These are phyloP conservation scores for Eulimnadia texana DNA, from an alignment of 1,140 invertebrate genomes.

Conservation along the genomic window DNA sequence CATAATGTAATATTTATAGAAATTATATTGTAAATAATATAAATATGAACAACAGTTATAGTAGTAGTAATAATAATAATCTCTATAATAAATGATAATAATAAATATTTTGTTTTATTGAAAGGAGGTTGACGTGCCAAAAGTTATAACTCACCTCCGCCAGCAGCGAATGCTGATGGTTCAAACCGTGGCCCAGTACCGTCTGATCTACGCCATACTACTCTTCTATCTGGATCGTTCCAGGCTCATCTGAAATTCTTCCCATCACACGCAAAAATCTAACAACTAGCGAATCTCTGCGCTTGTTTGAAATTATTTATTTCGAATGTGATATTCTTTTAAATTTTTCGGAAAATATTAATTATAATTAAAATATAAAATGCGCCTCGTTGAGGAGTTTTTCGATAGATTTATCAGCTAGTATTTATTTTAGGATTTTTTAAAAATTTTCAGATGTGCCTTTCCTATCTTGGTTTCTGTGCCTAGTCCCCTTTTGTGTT, in stretches of 20 bases:
- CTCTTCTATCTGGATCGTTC: slow-evolving; percentile 73
- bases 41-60: too few relatives aligned
- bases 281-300: background rate
- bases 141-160: slow-evolving; percentile 54
- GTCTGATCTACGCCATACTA: slow-evolving; percentile 70
- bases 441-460: too few relatives aligned
- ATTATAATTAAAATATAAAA: background rate
- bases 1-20: too few relatives aligned
- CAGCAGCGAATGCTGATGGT: slow-evolving; percentile 73
- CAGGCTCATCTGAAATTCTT: slow-evolving; percentile 49
- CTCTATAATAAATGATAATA: too few relatives aligned
- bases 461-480: background rate
- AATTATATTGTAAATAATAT: too few relatives aligned
- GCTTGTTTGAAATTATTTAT: background rate
- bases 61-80: too few relatives aligned
- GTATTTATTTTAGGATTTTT: background rate
- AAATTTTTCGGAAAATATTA: background rate
- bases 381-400: too few relatives aligned
- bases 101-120: too few relatives aligned
- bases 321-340: background rate
- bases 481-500: background rate
- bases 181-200: slow-evolving; percentile 73
- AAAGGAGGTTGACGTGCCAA: slow-evolving; percentile 63
- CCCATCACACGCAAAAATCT: too few relatives aligned
- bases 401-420: too few relatives aligned